Percentiles rank a stretch among this genome's conserved stretches.
Evolutionary conservation across 2,888 invertebrate genomes (phyloP).

Genomic region (Trissolcus brochymenae): DNA sequence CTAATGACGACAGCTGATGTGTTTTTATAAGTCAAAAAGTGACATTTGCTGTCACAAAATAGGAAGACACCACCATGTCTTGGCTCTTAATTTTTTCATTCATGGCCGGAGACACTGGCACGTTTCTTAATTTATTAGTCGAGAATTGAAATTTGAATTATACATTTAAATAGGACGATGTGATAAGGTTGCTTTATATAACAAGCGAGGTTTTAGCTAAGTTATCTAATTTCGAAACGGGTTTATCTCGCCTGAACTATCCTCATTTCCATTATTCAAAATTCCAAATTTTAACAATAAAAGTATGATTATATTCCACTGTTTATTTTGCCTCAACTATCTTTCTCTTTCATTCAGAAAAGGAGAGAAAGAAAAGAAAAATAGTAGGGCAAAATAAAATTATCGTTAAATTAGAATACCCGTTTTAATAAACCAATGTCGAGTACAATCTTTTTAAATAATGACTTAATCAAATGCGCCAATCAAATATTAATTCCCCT

Average conservation of each 20-base stretch:
- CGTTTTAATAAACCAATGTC: background rate
- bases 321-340: background rate
- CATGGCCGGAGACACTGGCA: no score
- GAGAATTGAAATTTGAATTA: constrained; percentile 23
- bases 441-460: no score
- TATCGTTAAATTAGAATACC: constrained; percentile 7
- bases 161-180: constrained; percentile 9
- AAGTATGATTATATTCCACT: background rate
- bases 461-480: background rate
- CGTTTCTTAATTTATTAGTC: constrained; percentile 23
- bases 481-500: constrained; percentile 36
- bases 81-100: no score
- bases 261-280: constrained; percentile 1
- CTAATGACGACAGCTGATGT: no score
- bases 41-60: no score
- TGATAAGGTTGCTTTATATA: constrained; percentile 16
- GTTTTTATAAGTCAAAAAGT: no score
- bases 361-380: no score
- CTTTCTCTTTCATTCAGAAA: no score
- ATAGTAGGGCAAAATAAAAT: background rate
- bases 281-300: constrained; percentile 1
- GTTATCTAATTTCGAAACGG: constrained; percentile 2
- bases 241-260: constrained; percentile 11
- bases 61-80: no score
- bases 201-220: constrained; percentile 22